phyloP scores from a whole-genome alignment of 2,888 invertebrate species.

The Halictus quadricinctus region DNA sequence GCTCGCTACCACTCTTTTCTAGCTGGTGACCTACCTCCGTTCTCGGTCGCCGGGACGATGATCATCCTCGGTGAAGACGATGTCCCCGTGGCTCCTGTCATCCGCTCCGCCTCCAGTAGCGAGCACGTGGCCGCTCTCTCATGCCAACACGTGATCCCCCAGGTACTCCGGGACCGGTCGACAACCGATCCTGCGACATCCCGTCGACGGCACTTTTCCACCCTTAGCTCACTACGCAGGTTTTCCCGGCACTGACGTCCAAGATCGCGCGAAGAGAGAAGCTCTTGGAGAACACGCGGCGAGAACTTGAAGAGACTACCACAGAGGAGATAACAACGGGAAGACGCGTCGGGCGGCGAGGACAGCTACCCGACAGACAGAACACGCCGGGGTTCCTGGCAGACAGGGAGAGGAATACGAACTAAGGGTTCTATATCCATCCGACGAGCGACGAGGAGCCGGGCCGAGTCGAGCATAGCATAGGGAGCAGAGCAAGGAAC shows the following conservation, averaged over 20 bases:
- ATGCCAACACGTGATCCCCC: slow-evolving; percentile 29
- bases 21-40: slow-evolving; percentile 36
- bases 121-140: slow-evolving; percentile 12
- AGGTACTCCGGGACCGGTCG: slow-evolving; percentile 10
- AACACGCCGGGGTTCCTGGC: slow-evolving; percentile 78
- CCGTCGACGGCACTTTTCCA: slow-evolving; percentile 22
- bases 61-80: not conserved
- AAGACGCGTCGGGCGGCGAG: slow-evolving; percentile 8
- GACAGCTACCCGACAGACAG: slow-evolving; percentile 53
- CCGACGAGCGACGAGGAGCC: slow-evolving; percentile 78
- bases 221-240: slow-evolving; percentile 25
- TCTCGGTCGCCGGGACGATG: not conserved
- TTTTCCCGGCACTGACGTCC: slow-evolving; percentile 24
- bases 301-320: slow-evolving; percentile 2
- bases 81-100: not conserved
- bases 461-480: slow-evolving; percentile 78
- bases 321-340: slow-evolving; percentile 9
- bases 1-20: not conserved
- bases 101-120: too few relatives aligned
- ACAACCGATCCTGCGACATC: not conserved
- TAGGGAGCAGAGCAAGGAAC: slow-evolving; percentile 81
- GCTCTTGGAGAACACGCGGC: not conserved
- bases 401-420: slow-evolving; percentile 82
- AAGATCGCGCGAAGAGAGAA: not conserved
- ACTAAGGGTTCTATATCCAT: slow-evolving; percentile 81